Evolutionary conservation across 2,888 invertebrate species (phyloP).

Genomic region (Dasypolia templi): DNA sequence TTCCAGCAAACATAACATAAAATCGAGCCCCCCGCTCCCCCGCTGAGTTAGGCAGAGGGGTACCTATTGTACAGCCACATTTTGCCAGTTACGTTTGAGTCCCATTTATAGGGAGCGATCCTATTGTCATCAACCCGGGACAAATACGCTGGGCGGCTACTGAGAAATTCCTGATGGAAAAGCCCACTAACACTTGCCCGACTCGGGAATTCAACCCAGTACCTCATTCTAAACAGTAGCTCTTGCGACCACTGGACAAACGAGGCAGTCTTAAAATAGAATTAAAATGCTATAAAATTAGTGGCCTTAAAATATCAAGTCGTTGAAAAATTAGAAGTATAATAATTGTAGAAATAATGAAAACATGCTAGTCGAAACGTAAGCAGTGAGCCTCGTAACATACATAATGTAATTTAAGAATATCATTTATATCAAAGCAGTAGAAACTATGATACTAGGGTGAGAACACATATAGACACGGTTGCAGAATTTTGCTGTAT

Average conservation of each 20-base stretch:
- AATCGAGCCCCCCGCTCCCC: too few species aligned
- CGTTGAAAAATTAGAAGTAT: not conserved
- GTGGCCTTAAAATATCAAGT: slow-evolving; percentile 32
- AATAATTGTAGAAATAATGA: slow-evolving; percentile 14
- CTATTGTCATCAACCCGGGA: too few species aligned
- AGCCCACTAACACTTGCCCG: too few species aligned
- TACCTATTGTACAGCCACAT: too few species aligned
- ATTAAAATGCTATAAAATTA: not conserved
- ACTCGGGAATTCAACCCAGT: not conserved
- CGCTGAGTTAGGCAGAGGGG: too few species aligned
- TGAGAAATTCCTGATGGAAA: too few species aligned
- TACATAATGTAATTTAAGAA: not conserved
- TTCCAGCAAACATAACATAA: not conserved
- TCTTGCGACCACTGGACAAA: not conserved
- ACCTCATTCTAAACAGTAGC: not conserved
- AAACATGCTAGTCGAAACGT: not conserved
- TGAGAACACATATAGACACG: not conserved
- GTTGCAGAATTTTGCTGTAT: not conserved
- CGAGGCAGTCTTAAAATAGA: not conserved
- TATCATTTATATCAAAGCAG: not conserved
- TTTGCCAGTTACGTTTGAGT: too few species aligned
- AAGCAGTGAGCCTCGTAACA: not conserved
- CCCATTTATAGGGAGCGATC: too few species aligned
- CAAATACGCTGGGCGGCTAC: too few species aligned
- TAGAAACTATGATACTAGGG: not conserved